A percentile compares a stretch with the other conserved stretches of the same genome.
Evolutionary conservation across 1,140 invertebrate species (phyloP).

Genomic region (Campodea augens): DNA sequence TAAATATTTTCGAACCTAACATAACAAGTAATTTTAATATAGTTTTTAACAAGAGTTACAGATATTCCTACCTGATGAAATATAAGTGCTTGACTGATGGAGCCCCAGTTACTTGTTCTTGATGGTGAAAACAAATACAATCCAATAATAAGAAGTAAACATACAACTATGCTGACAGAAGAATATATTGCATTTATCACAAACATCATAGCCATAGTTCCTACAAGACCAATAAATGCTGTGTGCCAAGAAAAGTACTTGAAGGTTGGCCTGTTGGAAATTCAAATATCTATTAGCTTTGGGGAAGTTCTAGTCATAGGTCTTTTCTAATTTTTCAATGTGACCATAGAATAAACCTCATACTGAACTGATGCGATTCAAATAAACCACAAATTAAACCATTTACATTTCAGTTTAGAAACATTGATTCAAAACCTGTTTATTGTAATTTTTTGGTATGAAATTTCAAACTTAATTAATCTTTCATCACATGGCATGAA

Average conservation of each 20-base stretch:
- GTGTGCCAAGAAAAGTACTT: slow-evolving; percentile 94
- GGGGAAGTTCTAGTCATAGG: too few relatives aligned
- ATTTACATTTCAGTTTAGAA: too few relatives aligned
- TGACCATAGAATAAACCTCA: too few relatives aligned
- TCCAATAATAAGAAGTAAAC: slow-evolving; percentile 61
- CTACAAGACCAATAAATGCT: slow-evolving; percentile 63
- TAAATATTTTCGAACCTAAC: slow-evolving; percentile 81
- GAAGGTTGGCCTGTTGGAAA: slow-evolving; percentile 70
- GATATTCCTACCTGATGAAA: slow-evolving; percentile 68
- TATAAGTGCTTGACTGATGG: slow-evolving; percentile 93
- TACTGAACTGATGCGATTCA: too few relatives aligned
- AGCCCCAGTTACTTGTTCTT: slow-evolving; percentile 72
- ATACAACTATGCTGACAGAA: slow-evolving; percentile 66
- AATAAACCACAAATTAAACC: too few relatives aligned
- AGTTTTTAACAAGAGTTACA: background rate
- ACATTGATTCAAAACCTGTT: too few relatives aligned
- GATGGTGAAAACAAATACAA: slow-evolving; percentile 85
- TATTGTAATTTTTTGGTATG: too few relatives aligned
- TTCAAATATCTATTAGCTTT: too few relatives aligned
- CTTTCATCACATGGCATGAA: too few relatives aligned
- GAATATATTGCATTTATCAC: slow-evolving; percentile 82
- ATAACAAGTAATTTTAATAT: slow-evolving; percentile 9
- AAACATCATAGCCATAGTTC: slow-evolving; percentile 88
- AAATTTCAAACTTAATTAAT: too few relatives aligned
- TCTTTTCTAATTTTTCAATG: too few relatives aligned